phyloP scores from a whole-genome alignment of 92 coral and sea anemone genomes.

The Siderastrea siderea region DNA sequence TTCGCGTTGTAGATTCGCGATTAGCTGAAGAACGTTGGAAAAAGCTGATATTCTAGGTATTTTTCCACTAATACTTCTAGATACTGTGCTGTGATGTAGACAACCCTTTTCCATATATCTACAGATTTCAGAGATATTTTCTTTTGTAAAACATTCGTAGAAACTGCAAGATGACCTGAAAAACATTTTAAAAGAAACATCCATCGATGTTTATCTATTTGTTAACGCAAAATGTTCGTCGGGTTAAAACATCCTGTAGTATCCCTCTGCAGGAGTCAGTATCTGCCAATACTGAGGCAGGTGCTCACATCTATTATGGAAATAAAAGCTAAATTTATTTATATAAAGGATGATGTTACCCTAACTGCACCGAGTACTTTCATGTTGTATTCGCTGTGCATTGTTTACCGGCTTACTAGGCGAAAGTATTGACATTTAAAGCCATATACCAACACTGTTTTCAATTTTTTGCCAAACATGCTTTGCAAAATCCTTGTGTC shows the following conservation, averaged over 20 bases:
- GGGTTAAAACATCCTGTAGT: not conserved
- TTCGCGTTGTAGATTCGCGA: not conserved
- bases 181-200: not conserved
- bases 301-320: not conserved
- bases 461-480: not conserved
- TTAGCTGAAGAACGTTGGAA: not conserved
- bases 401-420: not conserved
- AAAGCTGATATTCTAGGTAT: not conserved
- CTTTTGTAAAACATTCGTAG: too few species aligned
- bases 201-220: not conserved
- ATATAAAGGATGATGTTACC: not conserved
- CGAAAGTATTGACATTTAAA: too few species aligned
- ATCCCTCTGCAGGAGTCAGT: constrained; percentile 1
- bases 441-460: not conserved
- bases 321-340: not conserved
- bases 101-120: too few species aligned
- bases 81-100: too few species aligned
- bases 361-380: not conserved
- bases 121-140: too few species aligned
- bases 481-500: not conserved
- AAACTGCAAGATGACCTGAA: not conserved
- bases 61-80: too few species aligned
- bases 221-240: not conserved
- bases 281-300: not conserved
- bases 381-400: not conserved